Base-by-base conservation (phyloP, 2,888 invertebrate species). In the Cheilosia vernalis region DNA sequence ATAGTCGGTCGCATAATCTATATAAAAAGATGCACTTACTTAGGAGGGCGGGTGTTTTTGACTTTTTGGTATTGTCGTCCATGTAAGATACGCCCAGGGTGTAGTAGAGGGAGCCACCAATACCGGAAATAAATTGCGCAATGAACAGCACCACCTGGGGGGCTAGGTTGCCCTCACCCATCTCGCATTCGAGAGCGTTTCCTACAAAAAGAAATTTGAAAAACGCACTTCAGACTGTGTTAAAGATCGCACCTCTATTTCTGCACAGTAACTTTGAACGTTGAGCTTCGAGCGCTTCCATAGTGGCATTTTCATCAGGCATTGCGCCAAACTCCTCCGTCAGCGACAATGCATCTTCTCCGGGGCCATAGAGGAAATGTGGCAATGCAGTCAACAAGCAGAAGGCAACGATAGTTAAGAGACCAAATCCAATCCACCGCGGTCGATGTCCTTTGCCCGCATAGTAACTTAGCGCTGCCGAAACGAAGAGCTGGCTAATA, bases 41-140 rank as follows among this genome's bases (percentile, higher is more conserved):
- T 79, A 95, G 93, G 49, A 95, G 91, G 2, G 94, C 94, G 17
- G 95, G 95, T 1, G 95, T 95, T 89, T 95, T 95, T 4, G 95
- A 95, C 89, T 94, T 95, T 88, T 95, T 94, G n/a, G 95, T 94
- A 89, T 95, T 96, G 89, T 96, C 96, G 89, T 96, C 96, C 95
- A 96, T 95, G 89, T 96, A 96, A 1, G 95, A 94, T 0, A 95
- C 94, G 3, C 95, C 95, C 15, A 96, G 92, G 0, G 95, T 95
- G 88, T 94, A 95, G 89, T 95, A 95, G 0, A 95, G 91, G 1
- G 95, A 94, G 47, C 95, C 95, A 27, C 95, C 95, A 51, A 95
- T 94, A 1, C 95, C 95, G 1, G 95, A 95, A 53, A 96, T 94
- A 73, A 95, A 93, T 89, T 95, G 95, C 0, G 95, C 95, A 7